Evolutionary conservation across 53 echinoderm and acorn worm genomes (phyloP), one percentile per base, ranked within the genome.

Genomic region (Glandiceps talaboti): DNA sequence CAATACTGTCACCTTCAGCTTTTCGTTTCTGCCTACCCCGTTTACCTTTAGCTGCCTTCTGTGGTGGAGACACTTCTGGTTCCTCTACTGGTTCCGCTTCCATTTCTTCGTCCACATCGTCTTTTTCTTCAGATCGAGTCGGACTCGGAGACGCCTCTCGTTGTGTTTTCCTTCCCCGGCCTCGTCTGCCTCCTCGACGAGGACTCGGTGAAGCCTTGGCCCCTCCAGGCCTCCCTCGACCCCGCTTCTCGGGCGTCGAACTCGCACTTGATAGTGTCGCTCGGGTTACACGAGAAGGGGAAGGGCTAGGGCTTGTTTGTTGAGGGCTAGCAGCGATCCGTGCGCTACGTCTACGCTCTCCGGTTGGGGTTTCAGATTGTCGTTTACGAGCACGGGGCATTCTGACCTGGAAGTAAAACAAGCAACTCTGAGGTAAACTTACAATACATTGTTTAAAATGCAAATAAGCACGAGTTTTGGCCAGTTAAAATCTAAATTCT

Each of bases 21-120:
- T 87, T 87, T 33, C 87, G 78, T 80, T 87, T 87, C n/a, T n/a
- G n/a, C 30, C 87, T 76, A 25, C 83, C 83, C 12, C 87, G 80
- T 1, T 73, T 73, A 33, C 73, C 20, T 25, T 80, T 72, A 6
- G 28, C 25, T 1, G 73, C 0, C 28, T 64, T 73, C 33, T 79
- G 32, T 0, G 82, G 28, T 72, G 73, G 31, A 26, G 26, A 76
- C 14, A 30, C 33, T 83, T 30, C 30, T 14, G 29, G 45, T 1
- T 25, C 73, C 28, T 76, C 1, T 33, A 20, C 77, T 28, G 33
- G 14, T 0, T 30, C 27, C 20, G 6, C 64, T 6, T 45, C 64
- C 64, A 45, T 45, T 45, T 45, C 64, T 45, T 45, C 64, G 64
- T 45, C 64, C 64, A 12, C 64, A 12, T 45, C 64, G 64, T 45